Base-by-base conservation (phyloP, 2,797 vertebrate species). In the Molothrus aeneus region DNA sequence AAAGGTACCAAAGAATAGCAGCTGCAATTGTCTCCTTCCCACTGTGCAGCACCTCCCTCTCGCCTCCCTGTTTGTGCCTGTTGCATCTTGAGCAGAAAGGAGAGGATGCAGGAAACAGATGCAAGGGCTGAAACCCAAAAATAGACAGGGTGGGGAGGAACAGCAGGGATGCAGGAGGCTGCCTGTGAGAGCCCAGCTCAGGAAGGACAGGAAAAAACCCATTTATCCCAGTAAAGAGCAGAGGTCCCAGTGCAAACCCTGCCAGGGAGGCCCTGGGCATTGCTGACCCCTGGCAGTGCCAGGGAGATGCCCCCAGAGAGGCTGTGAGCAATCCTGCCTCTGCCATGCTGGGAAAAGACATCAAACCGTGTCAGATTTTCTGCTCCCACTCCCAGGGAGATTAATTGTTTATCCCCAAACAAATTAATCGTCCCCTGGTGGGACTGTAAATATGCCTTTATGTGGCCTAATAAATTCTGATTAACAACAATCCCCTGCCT, bases 341-440 rank as follows among this genome's bases (percentile, higher is more conserved):
- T 15, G 31, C 65, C 31, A 1, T 0, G 0, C 70, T 51, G 59
- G 60, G 45, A 69, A 73, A 53, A 78, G 56, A 53, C 88, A 81
- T 80, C 70, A 94, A 96, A 84, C 88, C 45, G 0, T 42, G 64
- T 92, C 90, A 72, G 86, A 81, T 95, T 82, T 93, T 95, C 87
- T 94, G 94, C 61, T 95, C 85, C 81, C 79, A 86, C 93, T 96
- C 94, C 91, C 88, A 56, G 82, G 80, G 95, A 95, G 92, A 95
- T 94, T 77, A 95, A 96, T 96, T 95, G 95, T 96, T 96, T 96
- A 96, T 96, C 94, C 94, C 94, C 80, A 93, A 96, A 93, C 92
- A 96, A 92, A 96, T 96, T 74, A 95, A 95, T 88, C 18, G 85
- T 88, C 86, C 84, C 95, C 81, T 96, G 88, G 92, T 93, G 97